These are phyloP conservation scores for Panzeria rudis DNA, from an alignment of 2,888 invertebrate species.

Conservation along the genomic window DNA sequence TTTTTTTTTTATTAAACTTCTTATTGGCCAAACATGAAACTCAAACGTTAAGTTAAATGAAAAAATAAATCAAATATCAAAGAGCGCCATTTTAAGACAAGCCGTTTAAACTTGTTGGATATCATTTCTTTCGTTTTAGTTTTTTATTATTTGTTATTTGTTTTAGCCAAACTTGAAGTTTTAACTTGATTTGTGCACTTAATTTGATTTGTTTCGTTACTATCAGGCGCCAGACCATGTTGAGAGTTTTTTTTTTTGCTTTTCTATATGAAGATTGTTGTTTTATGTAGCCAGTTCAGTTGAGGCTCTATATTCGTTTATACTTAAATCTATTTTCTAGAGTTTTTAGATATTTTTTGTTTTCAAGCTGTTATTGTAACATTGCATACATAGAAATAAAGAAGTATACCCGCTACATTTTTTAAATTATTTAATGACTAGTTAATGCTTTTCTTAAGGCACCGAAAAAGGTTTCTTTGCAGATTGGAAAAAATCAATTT, in stretches of 20 bases:
- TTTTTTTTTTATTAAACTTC: constrained; percentile 23
- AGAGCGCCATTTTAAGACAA: constrained; percentile 71
- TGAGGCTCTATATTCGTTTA: neutral
- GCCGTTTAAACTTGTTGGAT: constrained; percentile 56
- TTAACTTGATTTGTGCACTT: constrained; percentile 72
- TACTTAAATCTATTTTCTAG: constrained; percentile 1
- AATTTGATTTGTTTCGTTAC: constrained; percentile 76
- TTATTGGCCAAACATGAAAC: constrained; percentile 68
- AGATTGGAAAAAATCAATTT: neutral
- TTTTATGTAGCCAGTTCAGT: constrained; percentile 36
- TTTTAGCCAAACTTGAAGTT: constrained; percentile 21
- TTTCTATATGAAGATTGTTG: constrained; percentile 24
- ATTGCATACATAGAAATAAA: constrained; percentile 52
- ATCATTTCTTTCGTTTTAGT: constrained; percentile 14
- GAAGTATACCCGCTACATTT: constrained; percentile 55
- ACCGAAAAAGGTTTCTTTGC: constrained; percentile 9
- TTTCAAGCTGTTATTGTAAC: constrained; percentile 32
- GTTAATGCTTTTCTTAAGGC: neutral
- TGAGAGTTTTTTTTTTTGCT: constrained; percentile 42
- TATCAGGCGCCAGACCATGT: constrained; percentile 80
- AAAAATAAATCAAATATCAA: constrained; percentile 67
- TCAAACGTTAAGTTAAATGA: constrained; percentile 53
- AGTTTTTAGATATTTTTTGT: neutral
- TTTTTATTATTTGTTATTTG: neutral
- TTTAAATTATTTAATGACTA: constrained; percentile 46